Percentiles rank a stretch among this genome's conserved stretches.
Evolutionary conservation across 2,113 vertebrate genomes (phyloP).

Genomic region (Xiphorhynchus elegans): DNA sequence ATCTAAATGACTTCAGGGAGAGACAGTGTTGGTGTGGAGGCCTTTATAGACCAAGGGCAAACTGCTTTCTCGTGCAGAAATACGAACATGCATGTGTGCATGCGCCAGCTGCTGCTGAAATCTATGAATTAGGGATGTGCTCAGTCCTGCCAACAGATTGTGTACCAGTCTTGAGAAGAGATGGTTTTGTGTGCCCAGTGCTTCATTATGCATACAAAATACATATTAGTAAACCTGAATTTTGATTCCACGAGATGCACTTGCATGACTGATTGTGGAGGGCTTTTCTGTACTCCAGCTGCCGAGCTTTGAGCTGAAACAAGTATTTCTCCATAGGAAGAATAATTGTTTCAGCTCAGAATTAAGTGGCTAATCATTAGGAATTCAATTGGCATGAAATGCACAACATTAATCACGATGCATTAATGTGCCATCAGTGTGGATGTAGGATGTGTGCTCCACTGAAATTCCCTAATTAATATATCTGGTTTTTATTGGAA

Average conservation of each 20-base stretch:
- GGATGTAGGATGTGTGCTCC: not conserved
- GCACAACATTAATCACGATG: not conserved
- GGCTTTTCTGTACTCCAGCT: not conserved
- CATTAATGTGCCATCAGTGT: not conserved
- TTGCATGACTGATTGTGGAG: not conserved
- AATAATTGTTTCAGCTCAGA: constrained; percentile 31
- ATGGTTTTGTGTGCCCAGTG: not conserved
- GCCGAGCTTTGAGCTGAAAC: not conserved
- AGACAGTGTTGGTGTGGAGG: not conserved
- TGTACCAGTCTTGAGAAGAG: not conserved
- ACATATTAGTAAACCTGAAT: not conserved
- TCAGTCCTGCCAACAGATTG: not conserved
- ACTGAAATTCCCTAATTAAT: not conserved
- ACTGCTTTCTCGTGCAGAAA: not conserved
- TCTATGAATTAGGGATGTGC: not conserved
- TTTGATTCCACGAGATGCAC: not conserved
- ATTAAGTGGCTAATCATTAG: constrained; percentile 44
- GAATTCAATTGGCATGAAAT: constrained; percentile 37
- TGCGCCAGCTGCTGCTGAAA: not conserved
- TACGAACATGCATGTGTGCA: not conserved
- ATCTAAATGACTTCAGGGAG: not conserved
- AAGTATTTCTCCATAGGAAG: constrained; percentile 5
- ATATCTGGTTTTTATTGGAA: not conserved
- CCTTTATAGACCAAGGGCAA: not conserved
- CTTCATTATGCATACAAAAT: not conserved